Evolutionary conservation across 2,113 vertebrate genomes (phyloP).

Genomic region (Amazona guildingii): DNA sequence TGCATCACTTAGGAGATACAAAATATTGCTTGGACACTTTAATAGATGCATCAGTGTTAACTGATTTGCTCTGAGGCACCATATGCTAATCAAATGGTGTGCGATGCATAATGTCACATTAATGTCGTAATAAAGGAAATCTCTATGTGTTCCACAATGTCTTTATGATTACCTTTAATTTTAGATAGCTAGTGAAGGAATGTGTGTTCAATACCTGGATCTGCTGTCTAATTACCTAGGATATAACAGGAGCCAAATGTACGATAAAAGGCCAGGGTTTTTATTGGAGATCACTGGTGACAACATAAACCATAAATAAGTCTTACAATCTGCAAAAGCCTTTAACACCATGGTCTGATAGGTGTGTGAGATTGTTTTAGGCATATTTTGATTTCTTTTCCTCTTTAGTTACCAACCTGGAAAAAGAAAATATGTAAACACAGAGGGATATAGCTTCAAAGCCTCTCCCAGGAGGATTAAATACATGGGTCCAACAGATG

Average conservation of each 20-base stretch:
- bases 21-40: conserved; percentile 53
- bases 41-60: conserved; percentile 63
- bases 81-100: conserved; percentile 66
- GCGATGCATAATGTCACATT: conserved; percentile 63
- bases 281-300: conserved; percentile 13
- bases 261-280: conserved; percentile 21
- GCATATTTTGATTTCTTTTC: conserved; percentile 34
- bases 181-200: conserved; percentile 52
- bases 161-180: conserved; percentile 73
- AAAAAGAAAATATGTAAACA: neutral
- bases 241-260: conserved; percentile 22
- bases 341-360: neutral
- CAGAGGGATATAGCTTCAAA: conserved; percentile 29
- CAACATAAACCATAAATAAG: conserved; percentile 41
- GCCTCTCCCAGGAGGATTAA: conserved; percentile 24
- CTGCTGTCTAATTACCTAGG: conserved; percentile 47
- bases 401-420: conserved; percentile 30
- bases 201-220: conserved; percentile 52
- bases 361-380: conserved; percentile 10
- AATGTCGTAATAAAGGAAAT: conserved; percentile 61
- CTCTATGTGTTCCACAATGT: conserved; percentile 47
- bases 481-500: neutral
- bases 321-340: neutral
- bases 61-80: conserved; percentile 66
- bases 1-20: conserved; percentile 36